A percentile compares a stretch with the other conserved stretches of the same genome.
phyloP scores from a whole-genome alignment of 1,140 invertebrate species.

The Helicoverpa zea region DNA sequence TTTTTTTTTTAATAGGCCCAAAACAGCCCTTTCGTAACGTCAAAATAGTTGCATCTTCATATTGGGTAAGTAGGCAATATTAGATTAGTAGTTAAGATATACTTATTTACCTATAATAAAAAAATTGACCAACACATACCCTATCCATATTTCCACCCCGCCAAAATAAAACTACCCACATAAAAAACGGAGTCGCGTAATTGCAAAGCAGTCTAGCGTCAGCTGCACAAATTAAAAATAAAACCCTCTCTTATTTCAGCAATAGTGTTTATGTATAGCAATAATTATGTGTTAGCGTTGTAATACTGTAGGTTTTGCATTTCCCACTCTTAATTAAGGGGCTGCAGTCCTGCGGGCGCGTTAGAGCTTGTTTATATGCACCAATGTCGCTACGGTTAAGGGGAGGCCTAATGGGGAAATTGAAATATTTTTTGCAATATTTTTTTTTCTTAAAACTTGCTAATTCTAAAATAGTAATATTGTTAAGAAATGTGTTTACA shows the following conservation, averaged over 20 bases:
- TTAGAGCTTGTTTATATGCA: slow-evolving; percentile 59
- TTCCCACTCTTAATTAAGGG: slow-evolving; percentile 54
- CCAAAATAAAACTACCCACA: background rate
- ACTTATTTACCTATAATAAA: background rate
- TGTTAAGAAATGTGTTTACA: too few species aligned
- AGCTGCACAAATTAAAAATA: slow-evolving; percentile 41
- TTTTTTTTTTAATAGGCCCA: too few species aligned
- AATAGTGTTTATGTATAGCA: slow-evolving; percentile 39
- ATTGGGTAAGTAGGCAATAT: too few species aligned
- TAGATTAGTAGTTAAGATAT: too few species aligned
- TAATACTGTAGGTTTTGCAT: slow-evolving; percentile 53
- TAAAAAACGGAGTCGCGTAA: slow-evolving; percentile 16
- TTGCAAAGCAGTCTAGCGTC: slow-evolving; percentile 18
- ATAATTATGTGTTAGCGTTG: slow-evolving; percentile 45
- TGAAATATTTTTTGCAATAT: background rate
- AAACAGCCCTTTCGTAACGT: too few species aligned
- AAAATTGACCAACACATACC: background rate
- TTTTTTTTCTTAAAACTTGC: background rate
- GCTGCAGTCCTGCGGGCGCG: slow-evolving; percentile 50
- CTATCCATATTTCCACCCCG: background rate
- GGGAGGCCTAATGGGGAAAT: background rate
- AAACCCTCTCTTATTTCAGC: slow-evolving; percentile 14
- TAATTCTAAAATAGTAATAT: too few species aligned
- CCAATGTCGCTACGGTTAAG: slow-evolving; percentile 49
- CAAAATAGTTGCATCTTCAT: too few species aligned